phyloP scores from a whole-genome alignment of 2,797 vertebrate genomes.

The Crypturellus tataupa region DNA sequence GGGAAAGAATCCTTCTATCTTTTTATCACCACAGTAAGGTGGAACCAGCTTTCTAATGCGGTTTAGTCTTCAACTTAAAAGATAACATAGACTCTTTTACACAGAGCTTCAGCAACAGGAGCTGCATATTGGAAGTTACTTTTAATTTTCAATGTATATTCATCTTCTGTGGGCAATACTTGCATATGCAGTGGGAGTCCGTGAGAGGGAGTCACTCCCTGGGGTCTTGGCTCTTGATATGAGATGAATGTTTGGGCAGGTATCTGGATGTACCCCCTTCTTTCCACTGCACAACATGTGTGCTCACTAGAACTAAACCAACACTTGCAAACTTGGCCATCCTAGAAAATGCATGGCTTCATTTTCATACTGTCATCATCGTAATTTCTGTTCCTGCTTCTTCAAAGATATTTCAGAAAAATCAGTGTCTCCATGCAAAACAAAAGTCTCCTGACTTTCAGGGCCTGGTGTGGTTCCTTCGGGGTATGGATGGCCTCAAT shows the following conservation, averaged over 20 bases:
- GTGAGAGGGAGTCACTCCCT: background rate
- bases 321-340: background rate
- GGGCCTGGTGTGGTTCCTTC: rapidly evolving
- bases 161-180: background rate
- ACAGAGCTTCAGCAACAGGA: background rate
- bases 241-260: background rate
- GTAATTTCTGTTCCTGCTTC: background rate
- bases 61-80: background rate
- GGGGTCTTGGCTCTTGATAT: background rate
- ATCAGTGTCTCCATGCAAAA: rapidly evolving
- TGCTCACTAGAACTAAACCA: background rate
- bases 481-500: no score
- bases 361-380: background rate
- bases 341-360: rapidly evolving
- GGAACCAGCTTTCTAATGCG: background rate
- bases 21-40: background rate
- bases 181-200: background rate
- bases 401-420: background rate
- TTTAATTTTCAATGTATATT: background rate
- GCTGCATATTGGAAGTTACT: background rate
- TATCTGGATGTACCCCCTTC: background rate
- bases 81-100: background rate
- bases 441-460: rapidly evolving
- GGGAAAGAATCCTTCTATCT: background rate
- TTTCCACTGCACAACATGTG: background rate